A percentile compares a stretch with the other conserved stretches of the same genome.
Conservation (phyloP, 2,797 vertebrate genomes). For the Scomberomorus guttatus region DNA sequence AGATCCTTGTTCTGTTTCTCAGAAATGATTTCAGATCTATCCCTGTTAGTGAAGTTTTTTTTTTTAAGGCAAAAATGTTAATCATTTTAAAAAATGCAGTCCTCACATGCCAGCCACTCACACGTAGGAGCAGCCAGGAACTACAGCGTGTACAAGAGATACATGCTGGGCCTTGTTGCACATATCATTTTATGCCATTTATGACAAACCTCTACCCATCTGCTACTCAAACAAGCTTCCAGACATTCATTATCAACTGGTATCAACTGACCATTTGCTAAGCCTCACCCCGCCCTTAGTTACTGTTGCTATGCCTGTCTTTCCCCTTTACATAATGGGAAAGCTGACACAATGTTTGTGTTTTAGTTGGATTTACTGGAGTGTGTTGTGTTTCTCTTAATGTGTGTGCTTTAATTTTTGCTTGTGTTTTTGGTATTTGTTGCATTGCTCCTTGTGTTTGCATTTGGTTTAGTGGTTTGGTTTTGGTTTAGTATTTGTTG, state of each 20-base stretch:
- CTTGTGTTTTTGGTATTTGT: no score
- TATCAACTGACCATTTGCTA: no score
- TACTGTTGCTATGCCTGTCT: no score
- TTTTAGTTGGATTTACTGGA: no score
- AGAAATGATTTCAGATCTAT: neutral
- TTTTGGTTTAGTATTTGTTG: no score
- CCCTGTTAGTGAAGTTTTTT: neutral
- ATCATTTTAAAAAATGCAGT: neutral
- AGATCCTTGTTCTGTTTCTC: neutral
- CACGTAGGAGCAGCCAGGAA: neutral
- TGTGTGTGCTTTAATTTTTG: no score
- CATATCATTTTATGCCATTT: conserved; percentile 26
- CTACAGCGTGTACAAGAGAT: neutral
- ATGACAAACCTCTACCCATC: conserved; percentile 6
- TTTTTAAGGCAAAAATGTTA: neutral
- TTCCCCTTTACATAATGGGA: no score
- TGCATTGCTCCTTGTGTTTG: no score
- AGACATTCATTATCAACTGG: conserved; percentile 4
- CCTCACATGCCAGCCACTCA: neutral
- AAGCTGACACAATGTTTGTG: no score
- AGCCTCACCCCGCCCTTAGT: no score
- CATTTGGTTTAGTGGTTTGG: no score
- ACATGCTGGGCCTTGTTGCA: neutral
- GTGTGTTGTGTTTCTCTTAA: no score
- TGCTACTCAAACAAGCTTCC: conserved; percentile 9